These are phyloP conservation scores for Montipora efflorescens DNA, from an alignment of 64 coral and sea anemone genomes.

Conservation along the genomic window DNA sequence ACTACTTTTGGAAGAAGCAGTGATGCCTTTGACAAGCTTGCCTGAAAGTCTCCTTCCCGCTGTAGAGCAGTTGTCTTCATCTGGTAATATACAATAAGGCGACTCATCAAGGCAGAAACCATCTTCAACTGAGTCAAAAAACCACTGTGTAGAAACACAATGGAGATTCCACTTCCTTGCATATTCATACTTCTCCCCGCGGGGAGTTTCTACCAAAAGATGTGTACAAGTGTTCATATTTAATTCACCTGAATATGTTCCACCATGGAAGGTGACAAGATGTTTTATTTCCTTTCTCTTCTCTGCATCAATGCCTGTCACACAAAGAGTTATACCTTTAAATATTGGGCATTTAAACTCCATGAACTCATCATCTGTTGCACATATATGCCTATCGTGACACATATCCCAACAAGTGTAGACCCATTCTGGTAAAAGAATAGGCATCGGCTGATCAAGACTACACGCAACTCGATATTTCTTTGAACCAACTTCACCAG, in stretches of 20 bases:
- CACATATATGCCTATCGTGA: constrained; percentile 58
- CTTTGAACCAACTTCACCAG: constrained; percentile 94
- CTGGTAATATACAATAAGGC: constrained; percentile 58
- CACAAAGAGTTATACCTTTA: constrained; percentile 93
- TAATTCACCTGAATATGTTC: constrained; percentile 84
- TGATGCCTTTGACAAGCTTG: constrained; percentile 46
- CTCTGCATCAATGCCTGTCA: constrained; percentile 82
- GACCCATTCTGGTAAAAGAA: constrained; percentile 91
- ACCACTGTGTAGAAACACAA: constrained; percentile 92
- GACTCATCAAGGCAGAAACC: constrained; percentile 90
- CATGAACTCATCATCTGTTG: constrained; percentile 76
- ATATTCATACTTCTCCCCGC: constrained; percentile 93
- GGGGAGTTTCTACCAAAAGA: constrained; percentile 79
- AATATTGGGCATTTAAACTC: constrained; percentile 85
- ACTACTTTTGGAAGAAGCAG: constrained; percentile 35
- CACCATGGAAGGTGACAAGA: constrained; percentile 70
- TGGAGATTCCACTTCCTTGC: constrained; percentile 92
- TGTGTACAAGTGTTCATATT: constrained; percentile 92
- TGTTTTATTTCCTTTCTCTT: constrained; percentile 82
- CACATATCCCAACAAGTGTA: constrained; percentile 74
- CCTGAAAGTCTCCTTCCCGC: constrained; percentile 51
- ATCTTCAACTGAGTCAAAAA: constrained; percentile 91
- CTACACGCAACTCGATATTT: constrained; percentile 86
- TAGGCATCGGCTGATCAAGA: constrained; percentile 60
- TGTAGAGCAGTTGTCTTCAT: constrained; percentile 56